phyloP scores from a whole-genome alignment of 2,888 invertebrate species.

The Notocelia uddmanniana region DNA sequence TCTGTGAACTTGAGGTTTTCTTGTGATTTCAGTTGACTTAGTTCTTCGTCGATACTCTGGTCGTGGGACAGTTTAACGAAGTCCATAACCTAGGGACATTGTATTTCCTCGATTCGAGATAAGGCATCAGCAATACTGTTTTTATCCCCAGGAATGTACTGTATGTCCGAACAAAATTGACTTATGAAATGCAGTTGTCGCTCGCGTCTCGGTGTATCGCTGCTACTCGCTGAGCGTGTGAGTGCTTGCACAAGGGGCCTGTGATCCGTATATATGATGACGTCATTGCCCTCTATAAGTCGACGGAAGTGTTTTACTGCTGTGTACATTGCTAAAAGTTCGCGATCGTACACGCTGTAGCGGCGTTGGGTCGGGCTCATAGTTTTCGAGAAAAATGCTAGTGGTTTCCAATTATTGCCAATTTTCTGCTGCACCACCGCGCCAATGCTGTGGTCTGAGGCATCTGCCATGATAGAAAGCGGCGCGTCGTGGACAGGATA shows the following conservation, averaged over 20 bases:
- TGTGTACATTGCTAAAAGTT: conserved; percentile 17
- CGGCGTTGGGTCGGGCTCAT: conserved; percentile 11
- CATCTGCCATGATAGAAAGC: conserved; percentile 7
- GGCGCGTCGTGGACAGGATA: conserved; percentile 7
- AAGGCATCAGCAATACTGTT: conserved; percentile 50
- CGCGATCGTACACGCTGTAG: conserved; percentile 21
- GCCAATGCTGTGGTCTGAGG: not conserved
- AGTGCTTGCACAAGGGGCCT: conserved; percentile 47
- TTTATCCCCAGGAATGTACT: conserved; percentile 45
- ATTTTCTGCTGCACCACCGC: conserved; percentile 1
- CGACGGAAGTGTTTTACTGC: not conserved
- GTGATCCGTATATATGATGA: conserved; percentile 48
- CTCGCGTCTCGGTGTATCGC: conserved; percentile 47
- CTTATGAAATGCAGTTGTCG: conserved; percentile 49
- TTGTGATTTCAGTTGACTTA: not conserved
- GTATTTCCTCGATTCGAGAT: conserved; percentile 48
- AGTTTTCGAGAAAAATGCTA: conserved; percentile 19
- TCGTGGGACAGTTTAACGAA: not conserved
- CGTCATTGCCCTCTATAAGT: conserved; percentile 21
- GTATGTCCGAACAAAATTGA: conserved; percentile 47
- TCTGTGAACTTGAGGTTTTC: not conserved
- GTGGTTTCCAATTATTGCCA: not conserved
- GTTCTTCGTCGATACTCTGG: not conserved
- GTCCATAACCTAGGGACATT: not conserved
- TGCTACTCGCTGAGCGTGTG: conserved; percentile 34